Base-by-base conservation (phyloP, 2,888 invertebrate species). In the Tiphia femorata region DNA sequence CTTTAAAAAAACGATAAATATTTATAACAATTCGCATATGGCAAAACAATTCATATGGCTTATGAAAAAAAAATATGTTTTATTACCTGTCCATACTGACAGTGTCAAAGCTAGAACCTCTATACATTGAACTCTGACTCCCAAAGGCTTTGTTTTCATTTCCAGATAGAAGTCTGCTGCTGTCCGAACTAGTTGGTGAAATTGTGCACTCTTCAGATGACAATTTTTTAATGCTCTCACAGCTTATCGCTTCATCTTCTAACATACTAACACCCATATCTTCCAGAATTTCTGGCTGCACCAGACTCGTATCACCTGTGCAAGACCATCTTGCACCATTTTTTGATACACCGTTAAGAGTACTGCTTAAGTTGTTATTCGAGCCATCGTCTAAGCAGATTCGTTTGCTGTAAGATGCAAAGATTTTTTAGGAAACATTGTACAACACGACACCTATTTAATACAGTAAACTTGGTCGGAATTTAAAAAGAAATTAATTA, bases 221-320 rank as follows among this genome's bases (percentile, higher is more conserved):
- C 77, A 69, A 61, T 58, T 71, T 72, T 64, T 70, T 68, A 49
- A 73, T 71, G 72, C 77, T 80, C 59, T 81, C 79, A 64, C 77
- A 76, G 62, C 74, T 75, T 14, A 82, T 79, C 56, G 86, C 85
- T 59, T 87, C 87, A 8, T 86, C 86, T 47, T 86, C 87, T 43
- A 90, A 76, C 84, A 88, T 86, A 17, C 87, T 86, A 16, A 90
- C 86, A 38, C 90, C 90, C 85, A 88, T 87, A 68, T 89, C 89
- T 64, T 86, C 85, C 49, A 87, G 73, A 44, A 86, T 85, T 62
- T 87, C 86, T 16, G 85, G 80, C 54, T 85, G 82, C 33, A 86
- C 83, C 23, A 82, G 64, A 66, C 78, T 81, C 1, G 75, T 74
- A 47, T 82, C 76, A 14, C 75, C 78, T 0, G 80, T 74, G 63